Conservation (phyloP, 1,140 invertebrate species). For the Sycophila sp. region DNA sequence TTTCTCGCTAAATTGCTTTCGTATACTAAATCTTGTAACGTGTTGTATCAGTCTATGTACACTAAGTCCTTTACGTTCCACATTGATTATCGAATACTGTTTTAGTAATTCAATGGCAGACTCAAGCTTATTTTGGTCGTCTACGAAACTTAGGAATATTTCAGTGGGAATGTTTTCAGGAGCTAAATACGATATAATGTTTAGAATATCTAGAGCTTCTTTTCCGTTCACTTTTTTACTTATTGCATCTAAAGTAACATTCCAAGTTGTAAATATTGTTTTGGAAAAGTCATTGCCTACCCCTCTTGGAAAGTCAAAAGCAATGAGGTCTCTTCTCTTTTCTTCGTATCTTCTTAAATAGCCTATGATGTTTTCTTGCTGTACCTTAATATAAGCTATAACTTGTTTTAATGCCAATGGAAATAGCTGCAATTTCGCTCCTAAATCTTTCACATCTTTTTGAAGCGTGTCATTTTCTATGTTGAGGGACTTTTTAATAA, state of each 20-base stretch:
- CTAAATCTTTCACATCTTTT: background rate
- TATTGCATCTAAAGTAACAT: slow-evolving; percentile 40
- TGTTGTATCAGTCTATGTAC: slow-evolving; percentile 7
- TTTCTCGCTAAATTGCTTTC: background rate
- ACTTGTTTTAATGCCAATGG: slow-evolving; percentile 13
- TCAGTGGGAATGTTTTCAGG: background rate
- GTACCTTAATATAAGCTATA: background rate
- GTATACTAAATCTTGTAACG: background rate
- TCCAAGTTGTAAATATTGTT: slow-evolving; percentile 40
- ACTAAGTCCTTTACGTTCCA: background rate
- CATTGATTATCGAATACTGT: background rate
- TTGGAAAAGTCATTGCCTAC: slow-evolving; percentile 35
- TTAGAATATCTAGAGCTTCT: background rate
- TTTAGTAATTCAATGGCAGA: background rate
- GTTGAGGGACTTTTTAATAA: background rate
- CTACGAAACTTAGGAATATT: background rate
- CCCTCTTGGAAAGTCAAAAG: background rate
- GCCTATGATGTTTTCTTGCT: background rate
- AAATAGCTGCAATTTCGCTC: background rate
- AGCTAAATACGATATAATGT: background rate
- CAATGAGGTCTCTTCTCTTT: background rate
- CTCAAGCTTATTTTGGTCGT: background rate
- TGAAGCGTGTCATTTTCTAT: background rate
- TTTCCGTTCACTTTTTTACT: slow-evolving; percentile 26
- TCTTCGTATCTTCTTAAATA: background rate